Evolutionary conservation across 1,140 invertebrate genomes (phyloP), one percentile per base, ranked within the genome.

Genomic region (Eriocheir sinensis): DNA sequence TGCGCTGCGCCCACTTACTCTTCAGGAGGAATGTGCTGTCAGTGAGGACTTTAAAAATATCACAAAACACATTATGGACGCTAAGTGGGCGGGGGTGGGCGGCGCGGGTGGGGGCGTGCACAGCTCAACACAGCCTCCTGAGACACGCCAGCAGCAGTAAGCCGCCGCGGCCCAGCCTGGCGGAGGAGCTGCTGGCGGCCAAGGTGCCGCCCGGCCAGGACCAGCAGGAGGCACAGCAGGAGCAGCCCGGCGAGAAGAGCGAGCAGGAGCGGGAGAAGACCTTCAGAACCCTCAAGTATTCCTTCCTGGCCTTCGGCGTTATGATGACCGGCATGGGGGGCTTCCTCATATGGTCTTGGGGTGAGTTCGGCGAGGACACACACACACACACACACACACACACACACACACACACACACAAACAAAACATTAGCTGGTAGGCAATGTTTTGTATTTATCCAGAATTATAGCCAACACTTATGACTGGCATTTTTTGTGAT

Each of bases 271-370:
- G 91, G 32, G 95, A 96, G 53, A 93, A 95, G 38, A 90, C 94
- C n/a, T 92, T 92, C n/a, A 89, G 96, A 2, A 96, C 96, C 3
- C 89, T 96, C 15, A 96, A 96, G 89, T 96, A 88, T 48, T 95
- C 96, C 17, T 95, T 96, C 30, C 95, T 96, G 48, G 91, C 92
- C 17, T 95, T 96, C 94, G 97, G 97, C 44, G 95, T 97, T 4
- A 96, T 97, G 12, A 96, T 97, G 89, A 96, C 96, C 0, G 96
- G 96, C 38, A 94, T 97, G 41, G 96, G 96, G 41, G 96, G 96
- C 60, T 96, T 96, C 95, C 72, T 97, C 2, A 95, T 97, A 40
- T 96, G 96, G 48, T 94, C 95, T 30, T 97, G 97, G 95, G 97
- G 97, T 97, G 96, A 96, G 95, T 96, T n/a, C 40, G 27, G 1